These are phyloP conservation scores for Coreoperca whiteheadi DNA, from an alignment of 2,113 vertebrate genomes.

Conservation along the genomic window DNA sequence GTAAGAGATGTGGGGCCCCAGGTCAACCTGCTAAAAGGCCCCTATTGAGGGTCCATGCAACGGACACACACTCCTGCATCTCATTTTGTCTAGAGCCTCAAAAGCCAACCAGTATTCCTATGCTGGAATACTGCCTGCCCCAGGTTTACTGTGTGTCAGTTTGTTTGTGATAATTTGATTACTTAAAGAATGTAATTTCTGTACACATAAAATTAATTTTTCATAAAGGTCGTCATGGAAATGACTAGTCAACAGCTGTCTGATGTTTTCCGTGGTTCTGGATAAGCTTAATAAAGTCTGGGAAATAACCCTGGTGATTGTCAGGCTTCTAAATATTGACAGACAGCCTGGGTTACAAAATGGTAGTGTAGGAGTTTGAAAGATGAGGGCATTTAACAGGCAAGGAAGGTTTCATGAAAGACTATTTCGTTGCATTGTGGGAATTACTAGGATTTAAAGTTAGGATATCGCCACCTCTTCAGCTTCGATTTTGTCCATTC, in stretches of 20 bases:
- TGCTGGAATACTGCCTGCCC: background rate
- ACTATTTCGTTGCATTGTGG: background rate
- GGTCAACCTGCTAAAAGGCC: background rate
- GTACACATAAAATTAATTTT: background rate
- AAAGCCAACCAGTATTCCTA: too few relatives aligned
- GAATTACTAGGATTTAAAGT: background rate
- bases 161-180: background rate
- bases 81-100: background rate
- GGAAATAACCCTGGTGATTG: background rate
- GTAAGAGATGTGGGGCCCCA: background rate
- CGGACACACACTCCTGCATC: too few relatives aligned
- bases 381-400: background rate
- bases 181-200: background rate
- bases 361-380: background rate
- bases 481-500: background rate
- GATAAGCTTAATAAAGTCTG: background rate
- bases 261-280: background rate
- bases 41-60: background rate
- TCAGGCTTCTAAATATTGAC: too few relatives aligned
- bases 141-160: background rate
- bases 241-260: background rate
- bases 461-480: background rate
- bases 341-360: background rate
- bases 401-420: background rate
- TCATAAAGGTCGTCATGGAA: background rate